phyloP scores from a whole-genome alignment of 2,888 invertebrate genomes.

The Microplitis deprimator region DNA sequence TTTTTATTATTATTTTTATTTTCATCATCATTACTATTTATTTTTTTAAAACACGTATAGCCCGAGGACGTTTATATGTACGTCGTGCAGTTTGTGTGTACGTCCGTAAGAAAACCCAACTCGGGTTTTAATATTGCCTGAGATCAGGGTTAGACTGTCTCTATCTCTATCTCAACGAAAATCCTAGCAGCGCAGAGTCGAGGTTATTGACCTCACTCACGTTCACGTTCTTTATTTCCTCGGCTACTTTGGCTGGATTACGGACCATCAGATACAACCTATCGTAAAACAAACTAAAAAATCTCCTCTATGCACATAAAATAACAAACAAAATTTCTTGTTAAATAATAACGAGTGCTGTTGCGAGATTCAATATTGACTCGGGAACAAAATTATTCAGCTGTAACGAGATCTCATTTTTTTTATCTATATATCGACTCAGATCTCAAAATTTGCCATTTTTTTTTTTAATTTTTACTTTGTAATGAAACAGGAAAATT shows the following conservation, averaged over 20 bases:
- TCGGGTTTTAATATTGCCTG: neutral
- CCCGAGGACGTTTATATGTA: neutral
- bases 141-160: constrained; percentile 1
- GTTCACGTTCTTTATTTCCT: neutral
- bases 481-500: no score
- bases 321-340: neutral
- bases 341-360: neutral
- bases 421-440: no score
- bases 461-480: no score
- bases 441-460: no score
- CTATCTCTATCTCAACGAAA: neutral
- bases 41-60: neutral
- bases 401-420: no score
- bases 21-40: neutral
- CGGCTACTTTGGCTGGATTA: constrained; percentile 1
- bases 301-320: neutral
- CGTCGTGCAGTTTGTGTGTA: neutral
- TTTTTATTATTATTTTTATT: neutral
- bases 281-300: neutral
- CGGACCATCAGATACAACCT: neutral
- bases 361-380: no score
- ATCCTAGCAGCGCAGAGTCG: neutral
- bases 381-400: no score
- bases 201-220: neutral
- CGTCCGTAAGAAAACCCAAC: neutral